These are phyloP conservation scores for Neogale vison DNA, from an alignment of 2,113 vertebrate species.

Conservation along the genomic window DNA sequence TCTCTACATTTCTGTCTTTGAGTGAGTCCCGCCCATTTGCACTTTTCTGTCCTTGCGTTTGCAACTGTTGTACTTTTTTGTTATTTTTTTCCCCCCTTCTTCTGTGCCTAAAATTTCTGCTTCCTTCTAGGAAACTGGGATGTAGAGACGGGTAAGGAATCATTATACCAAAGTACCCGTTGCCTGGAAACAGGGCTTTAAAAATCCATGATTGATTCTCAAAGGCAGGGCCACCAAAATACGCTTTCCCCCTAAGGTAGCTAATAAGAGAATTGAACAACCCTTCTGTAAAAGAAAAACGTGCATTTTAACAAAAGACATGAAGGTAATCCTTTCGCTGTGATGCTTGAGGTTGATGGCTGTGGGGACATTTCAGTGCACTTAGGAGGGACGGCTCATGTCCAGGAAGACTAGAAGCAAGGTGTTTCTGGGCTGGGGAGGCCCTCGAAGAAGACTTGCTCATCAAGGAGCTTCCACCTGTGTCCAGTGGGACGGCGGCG, in stretches of 20 bases:
- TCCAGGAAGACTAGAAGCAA: not conserved
- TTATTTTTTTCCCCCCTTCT: not conserved
- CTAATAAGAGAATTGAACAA: not conserved
- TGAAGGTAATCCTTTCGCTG: not conserved
- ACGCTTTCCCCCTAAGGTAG: not conserved
- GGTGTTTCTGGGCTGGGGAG: not conserved
- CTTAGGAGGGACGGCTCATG: not conserved
- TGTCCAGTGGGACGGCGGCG: rapidly evolving
- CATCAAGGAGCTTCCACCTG: rapidly evolving
- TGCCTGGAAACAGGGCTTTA: constrained; percentile 39
- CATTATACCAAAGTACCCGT: not conserved
- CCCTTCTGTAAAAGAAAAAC: not conserved
- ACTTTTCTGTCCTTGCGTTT: not conserved
- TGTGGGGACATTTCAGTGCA: not conserved
- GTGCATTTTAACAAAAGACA: not conserved
- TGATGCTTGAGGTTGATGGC: not conserved
- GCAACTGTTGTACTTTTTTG: not conserved
- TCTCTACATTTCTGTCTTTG: not conserved
- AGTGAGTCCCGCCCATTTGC: rapidly evolving
- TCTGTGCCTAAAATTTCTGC: not conserved
- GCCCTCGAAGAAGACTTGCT: not conserved
- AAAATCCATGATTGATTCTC: not conserved
- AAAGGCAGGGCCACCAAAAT: not conserved
- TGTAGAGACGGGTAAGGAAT: not conserved
- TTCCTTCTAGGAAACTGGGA: not conserved